Evolutionary conservation across 2,888 invertebrate species (phyloP), one percentile per base, ranked within the genome.

Genomic region (Phengaris arion): DNA sequence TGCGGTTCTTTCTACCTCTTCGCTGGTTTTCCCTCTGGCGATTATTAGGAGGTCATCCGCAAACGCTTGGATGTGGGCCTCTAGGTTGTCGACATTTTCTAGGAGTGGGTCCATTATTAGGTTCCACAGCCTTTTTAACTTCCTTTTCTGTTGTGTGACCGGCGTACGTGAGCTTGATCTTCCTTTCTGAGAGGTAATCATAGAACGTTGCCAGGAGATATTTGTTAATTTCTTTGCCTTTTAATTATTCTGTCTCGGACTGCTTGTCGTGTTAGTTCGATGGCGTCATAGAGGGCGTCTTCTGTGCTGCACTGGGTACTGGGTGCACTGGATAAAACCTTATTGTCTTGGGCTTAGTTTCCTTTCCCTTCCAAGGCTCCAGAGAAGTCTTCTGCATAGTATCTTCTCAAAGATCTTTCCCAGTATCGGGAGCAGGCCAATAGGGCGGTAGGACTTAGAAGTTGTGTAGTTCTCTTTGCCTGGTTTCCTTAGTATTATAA

Each of bases 111-210:
- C 78, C 13, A 81, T 75, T 1, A 77, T 45, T 0, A 80, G 1
- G 68, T 81, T 80, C 80, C 80, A 80, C 0, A 81, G 81, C 0
- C 81, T 78, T 80, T 4, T 54, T 12, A 5, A 76, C 79, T 2
- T 9, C 15, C 48, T 22, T 79, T 0, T 6, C 45, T n/a, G 75
- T 52, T 8, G 22, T 68, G 2, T 15, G 72, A 6, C 79, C 78
- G 0, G 77, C 78, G 10, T 81, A 81, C 0, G 64, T 54, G 0
- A 81, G 64, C 12, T 0, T 22, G 1, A 80, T 72, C 9, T 51
- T 15, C 8, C 80, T 68, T 2, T 77, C 70, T 0, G 57, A 12
- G 0, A 81, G 73, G 52, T 81, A 80, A 64, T 76, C 76, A 10
- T 52, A 15, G 0, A 80, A 12, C 1, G 74, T 12, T 10, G 12